phyloP scores from a whole-genome alignment of 2,888 invertebrate genomes.

The Agrypnus murinus region DNA sequence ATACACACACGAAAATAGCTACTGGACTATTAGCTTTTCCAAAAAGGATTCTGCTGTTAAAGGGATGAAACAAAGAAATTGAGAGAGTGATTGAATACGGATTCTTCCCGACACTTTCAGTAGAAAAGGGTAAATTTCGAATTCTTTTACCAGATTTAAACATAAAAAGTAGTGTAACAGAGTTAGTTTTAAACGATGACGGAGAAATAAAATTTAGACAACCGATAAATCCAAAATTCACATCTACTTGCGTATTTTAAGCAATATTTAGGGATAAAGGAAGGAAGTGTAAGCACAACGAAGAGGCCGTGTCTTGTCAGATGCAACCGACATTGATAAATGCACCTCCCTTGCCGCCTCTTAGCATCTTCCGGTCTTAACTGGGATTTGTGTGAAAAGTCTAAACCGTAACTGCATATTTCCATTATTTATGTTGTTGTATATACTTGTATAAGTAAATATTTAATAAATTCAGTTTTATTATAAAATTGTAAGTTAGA shows the following conservation, averaged over 20 bases:
- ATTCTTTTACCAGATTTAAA: neutral
- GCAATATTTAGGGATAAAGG: conserved; percentile 17
- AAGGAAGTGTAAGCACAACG: conserved; percentile 40
- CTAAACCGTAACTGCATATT: conserved; percentile 14
- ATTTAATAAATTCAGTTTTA: no score
- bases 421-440: neutral
- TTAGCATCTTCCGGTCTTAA: conserved; percentile 38
- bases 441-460: no score
- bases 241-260: conserved; percentile 9
- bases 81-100: neutral
- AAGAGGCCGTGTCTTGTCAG: conserved; percentile 46
- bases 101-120: conserved; percentile 17
- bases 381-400: conserved; percentile 36
- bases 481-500: no score
- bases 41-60: conserved; percentile 28
- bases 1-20: conserved; percentile 42
- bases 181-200: neutral
- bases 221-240: neutral
- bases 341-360: conserved; percentile 43
- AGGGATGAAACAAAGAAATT: conserved; percentile 36
- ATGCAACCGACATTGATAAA: conserved; percentile 48
- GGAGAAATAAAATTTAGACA: neutral
- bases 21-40: conserved; percentile 33
- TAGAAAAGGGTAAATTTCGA: conserved; percentile 2
- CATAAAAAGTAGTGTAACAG: neutral